Evolutionary conservation across 2,113 vertebrate species (phyloP).

Genomic region (Megaleporinus macrocephalus): DNA sequence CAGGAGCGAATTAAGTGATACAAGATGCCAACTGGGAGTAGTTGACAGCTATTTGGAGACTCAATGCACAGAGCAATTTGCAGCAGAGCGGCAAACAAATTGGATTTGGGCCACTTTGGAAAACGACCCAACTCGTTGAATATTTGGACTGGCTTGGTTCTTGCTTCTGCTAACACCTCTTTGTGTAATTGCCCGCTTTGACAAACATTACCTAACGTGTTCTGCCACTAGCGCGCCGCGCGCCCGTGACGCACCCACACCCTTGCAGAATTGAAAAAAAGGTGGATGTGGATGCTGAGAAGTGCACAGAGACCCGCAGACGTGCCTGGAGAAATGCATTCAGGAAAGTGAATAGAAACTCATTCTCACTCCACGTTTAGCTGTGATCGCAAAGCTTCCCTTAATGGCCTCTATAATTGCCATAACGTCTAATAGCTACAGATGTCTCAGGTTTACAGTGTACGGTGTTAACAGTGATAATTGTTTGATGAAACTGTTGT

Average conservation of each 20-base stretch:
- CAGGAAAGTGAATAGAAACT: background rate
- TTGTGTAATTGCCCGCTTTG: conserved; percentile 31
- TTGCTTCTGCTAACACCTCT: conserved; percentile 34
- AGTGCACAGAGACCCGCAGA: background rate
- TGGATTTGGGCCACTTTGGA: conserved; percentile 85
- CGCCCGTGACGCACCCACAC: conserved; percentile 3
- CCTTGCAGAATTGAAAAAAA: background rate
- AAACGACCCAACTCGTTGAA: conserved; percentile 76
- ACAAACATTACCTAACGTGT: conserved; percentile 30
- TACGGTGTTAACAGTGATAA: too few species aligned
- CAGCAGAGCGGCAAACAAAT: conserved; percentile 81
- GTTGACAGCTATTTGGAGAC: conserved; percentile 86
- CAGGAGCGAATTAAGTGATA: conserved; percentile 82
- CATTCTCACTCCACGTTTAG: background rate
- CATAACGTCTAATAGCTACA: background rate
- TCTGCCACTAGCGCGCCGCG: background rate
- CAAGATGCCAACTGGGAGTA: conserved; percentile 78
- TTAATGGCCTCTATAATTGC: background rate
- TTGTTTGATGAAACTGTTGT: too few species aligned
- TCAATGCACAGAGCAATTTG: conserved; percentile 85
- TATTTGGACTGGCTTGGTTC: conserved; percentile 65
- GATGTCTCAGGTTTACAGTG: too few species aligned
- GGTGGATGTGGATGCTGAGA: background rate
- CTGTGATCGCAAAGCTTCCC: background rate
- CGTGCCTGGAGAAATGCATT: conserved; percentile 2